Percentiles rank a stretch among this genome's conserved stretches.
Evolutionary conservation across 2,797 vertebrate species (phyloP).

Genomic region (Lepus townsendii): DNA sequence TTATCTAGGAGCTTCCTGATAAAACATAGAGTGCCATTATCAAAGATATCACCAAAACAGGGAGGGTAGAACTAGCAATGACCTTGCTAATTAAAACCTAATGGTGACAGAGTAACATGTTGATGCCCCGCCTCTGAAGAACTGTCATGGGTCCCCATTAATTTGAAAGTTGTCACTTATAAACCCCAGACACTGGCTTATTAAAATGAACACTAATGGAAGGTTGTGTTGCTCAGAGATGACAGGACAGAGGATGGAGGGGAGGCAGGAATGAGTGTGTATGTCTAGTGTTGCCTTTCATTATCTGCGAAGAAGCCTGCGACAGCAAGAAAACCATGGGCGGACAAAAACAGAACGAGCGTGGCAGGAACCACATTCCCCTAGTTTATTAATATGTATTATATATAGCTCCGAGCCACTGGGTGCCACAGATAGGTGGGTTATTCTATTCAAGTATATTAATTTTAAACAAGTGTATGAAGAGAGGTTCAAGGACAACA

Average conservation of each 20-base stretch:
- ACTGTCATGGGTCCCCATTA: slow-evolving; percentile 60
- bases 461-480: slow-evolving; percentile 64
- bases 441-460: slow-evolving; percentile 58
- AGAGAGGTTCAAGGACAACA: slow-evolving; percentile 69
- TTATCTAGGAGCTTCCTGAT: slow-evolving; percentile 16
- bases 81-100: slow-evolving; percentile 80
- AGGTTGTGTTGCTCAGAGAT: slow-evolving; percentile 51
- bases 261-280: background rate
- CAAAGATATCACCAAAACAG: slow-evolving; percentile 33
- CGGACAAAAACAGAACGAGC: slow-evolving; percentile 3
- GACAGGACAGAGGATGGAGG: slow-evolving; percentile 60
- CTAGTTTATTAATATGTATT: slow-evolving; percentile 62
- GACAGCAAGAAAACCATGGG: slow-evolving; percentile 54
- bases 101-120: slow-evolving; percentile 53
- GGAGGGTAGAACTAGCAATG: slow-evolving; percentile 62
- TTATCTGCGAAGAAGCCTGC: slow-evolving; percentile 64
- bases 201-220: slow-evolving; percentile 68
- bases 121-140: slow-evolving; percentile 68
- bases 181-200: slow-evolving; percentile 66
- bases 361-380: slow-evolving; percentile 46
- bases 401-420: slow-evolving; percentile 22
- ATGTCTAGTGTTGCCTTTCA: slow-evolving; percentile 44
- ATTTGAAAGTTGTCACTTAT: slow-evolving; percentile 77
- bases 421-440: slow-evolving; percentile 24
- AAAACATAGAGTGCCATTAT: slow-evolving; percentile 31